Evolutionary conservation across 1,140 invertebrate genomes (phyloP).

Genomic region (Luehdorfia chinensis): DNA sequence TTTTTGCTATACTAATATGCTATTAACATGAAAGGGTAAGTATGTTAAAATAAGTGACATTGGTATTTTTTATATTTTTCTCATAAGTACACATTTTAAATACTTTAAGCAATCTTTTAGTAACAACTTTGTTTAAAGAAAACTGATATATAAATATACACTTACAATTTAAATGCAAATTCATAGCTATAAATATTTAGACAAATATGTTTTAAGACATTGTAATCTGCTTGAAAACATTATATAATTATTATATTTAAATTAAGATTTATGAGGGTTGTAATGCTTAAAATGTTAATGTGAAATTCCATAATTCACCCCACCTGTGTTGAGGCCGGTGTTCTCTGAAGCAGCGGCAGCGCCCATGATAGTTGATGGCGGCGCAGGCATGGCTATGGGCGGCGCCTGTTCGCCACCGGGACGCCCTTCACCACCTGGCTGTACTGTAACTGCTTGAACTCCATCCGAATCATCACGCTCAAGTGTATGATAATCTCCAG

Average conservation of each 20-base stretch:
- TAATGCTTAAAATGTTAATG: constrained; percentile 65
- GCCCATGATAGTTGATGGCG: constrained; percentile 27
- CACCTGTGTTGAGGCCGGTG: constrained; percentile 78
- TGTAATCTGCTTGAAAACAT: constrained; percentile 4
- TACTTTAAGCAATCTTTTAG: neutral
- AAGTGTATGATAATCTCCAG: constrained; percentile 92
- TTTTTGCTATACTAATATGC: no score
- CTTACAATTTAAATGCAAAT: constrained; percentile 4
- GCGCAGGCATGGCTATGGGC: constrained; percentile 62
- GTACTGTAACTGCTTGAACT: constrained; percentile 62
- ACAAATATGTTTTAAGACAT: constrained; percentile 8
- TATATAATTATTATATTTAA: constrained; percentile 19
- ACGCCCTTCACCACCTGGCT: constrained; percentile 61
- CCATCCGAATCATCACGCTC: constrained; percentile 78
- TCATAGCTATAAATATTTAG: constrained; percentile 15
- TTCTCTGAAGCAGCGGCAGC: constrained; percentile 62
- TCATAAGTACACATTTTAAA: neutral
- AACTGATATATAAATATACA: constrained; percentile 8
- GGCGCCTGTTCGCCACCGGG: constrained; percentile 60
- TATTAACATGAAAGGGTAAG: no score
- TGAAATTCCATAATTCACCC: constrained; percentile 78
- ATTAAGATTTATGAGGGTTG: constrained; percentile 19
- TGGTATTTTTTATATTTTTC: no score
- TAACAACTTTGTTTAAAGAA: neutral
- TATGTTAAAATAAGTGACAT: no score